A percentile compares a stretch with the other conserved stretches of the same genome.
phyloP scores from a whole-genome alignment of 1,140 invertebrate genomes.

The Drosophila lowei region DNA sequence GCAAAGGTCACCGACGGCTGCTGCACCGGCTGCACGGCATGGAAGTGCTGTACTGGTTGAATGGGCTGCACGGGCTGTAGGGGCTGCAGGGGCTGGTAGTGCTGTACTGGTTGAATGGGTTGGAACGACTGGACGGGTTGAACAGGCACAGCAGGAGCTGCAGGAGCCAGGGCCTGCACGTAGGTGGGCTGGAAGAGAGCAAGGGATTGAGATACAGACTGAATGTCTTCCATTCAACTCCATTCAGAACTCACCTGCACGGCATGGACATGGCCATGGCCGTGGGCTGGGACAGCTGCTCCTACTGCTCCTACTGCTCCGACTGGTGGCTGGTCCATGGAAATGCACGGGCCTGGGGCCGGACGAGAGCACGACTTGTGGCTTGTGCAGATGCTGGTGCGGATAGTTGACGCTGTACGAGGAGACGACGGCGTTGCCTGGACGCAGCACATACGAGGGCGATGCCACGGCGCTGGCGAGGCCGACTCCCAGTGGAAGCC shows the following conservation, averaged over 20 bases:
- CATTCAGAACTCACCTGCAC: slow-evolving; percentile 46
- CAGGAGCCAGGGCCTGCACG: slow-evolving; percentile 47
- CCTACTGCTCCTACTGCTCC: no score
- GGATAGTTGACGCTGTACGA: slow-evolving; percentile 80
- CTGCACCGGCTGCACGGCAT: slow-evolving; percentile 48
- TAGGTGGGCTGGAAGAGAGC: slow-evolving; percentile 41
- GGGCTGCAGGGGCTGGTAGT: slow-evolving; percentile 8
- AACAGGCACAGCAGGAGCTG: slow-evolving; percentile 36
- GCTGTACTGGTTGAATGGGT: slow-evolving; percentile 2
- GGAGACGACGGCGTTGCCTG: slow-evolving; percentile 71
- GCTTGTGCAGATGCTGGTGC: slow-evolving; percentile 66
- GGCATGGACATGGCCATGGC: slow-evolving; percentile 42
- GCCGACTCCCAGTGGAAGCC: slow-evolving; percentile 19
- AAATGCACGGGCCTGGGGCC: slow-evolving; percentile 60
- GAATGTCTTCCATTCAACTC: no score
- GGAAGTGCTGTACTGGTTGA: slow-evolving; percentile 32
- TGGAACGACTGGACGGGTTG: slow-evolving; percentile 28
- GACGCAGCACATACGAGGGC: slow-evolving; percentile 65
- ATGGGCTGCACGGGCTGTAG: slow-evolving; percentile 26
- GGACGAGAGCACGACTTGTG: slow-evolving; percentile 33
- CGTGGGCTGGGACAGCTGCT: not conserved
- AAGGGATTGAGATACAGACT: no score
- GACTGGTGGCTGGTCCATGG: slow-evolving; percentile 20
- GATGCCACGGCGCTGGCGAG: slow-evolving; percentile 9
- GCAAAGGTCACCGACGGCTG: slow-evolving; percentile 36